Conservation (phyloP, 2,888 invertebrate species). For the Salticus scenicus region DNA sequence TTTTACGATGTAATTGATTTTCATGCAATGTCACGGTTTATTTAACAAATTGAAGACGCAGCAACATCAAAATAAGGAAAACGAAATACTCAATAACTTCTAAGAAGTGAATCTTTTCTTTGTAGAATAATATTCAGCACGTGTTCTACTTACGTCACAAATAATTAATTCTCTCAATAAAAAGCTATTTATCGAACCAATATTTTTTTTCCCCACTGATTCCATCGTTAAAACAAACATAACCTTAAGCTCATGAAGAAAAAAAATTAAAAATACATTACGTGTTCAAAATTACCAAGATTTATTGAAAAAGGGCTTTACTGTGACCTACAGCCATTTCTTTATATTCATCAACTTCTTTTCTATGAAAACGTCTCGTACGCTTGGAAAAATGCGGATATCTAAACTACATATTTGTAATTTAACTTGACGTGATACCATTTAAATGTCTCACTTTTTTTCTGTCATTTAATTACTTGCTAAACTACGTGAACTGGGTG, state of each 20-base stretch:
- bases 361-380: background rate
- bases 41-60: background rate
- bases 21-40: background rate
- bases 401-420: background rate
- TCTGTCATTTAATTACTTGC: background rate
- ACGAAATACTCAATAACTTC: background rate
- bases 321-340: background rate
- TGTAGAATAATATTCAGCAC: background rate
- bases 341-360: background rate
- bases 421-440: background rate
- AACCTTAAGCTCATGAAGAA: background rate
- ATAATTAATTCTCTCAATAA: background rate
- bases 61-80: background rate
- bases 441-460: background rate
- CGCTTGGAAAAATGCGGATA: background rate
- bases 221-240: background rate
- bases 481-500: background rate
- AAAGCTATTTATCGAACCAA: background rate
- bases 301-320: background rate
- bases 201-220: slow-evolving; percentile 4
- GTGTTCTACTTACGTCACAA: background rate
- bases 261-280: background rate
- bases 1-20: background rate
- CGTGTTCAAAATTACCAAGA: background rate
- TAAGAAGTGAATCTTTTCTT: background rate